Base-by-base conservation (phyloP, 2,797 vertebrate genomes). In the Hippoglossus hippoglossus region DNA sequence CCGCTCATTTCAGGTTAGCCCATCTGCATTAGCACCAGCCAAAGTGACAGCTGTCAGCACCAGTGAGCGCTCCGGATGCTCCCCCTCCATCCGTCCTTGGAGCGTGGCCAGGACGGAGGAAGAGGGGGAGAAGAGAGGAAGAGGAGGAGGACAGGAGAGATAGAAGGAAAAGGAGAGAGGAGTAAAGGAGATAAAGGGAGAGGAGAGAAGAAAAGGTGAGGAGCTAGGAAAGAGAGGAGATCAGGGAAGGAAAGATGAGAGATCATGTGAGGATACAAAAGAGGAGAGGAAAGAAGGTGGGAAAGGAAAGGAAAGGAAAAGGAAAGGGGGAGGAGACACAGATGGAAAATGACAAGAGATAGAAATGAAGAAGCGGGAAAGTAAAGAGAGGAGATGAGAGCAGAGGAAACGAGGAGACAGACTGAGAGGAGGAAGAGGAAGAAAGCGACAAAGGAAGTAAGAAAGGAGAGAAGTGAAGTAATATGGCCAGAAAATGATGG, bases 1-100 rank as follows among this genome's bases (percentile, higher is more conserved):
- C 83, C 67, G 72, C 80, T 89, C 84, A 87, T 92, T 91, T 86
- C 85, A 86, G 87, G 84, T 92, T 91, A 91, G 83, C 84, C 63
- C 24, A 26, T 91, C 87, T 87, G 84, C 90, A 90, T 92, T 90
- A 92, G 87, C 79, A 53, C 67, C 80, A 81, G 83, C 72, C 73
- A 83, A 85, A 86, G 89, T 90, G 91, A 91, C 91, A 91, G 91
- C 91, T 93, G 90, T 92, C 92, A 93, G 83, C 85, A 54, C 72
- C 75, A 72, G 79, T 76, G 79, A 90, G 77, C 67, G 22, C 70
- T 75, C 88, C 81, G 82, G 72, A 87, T 75, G 78, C 68, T 66
- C 75, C 76, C 63, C 83, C 65, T 73, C 71, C 79, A 79, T 79
- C 81, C 66, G 79, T 79, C 90, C 91, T 88, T 89, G 91, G 88